Conservation (phyloP, 2,888 invertebrate species). For the Clistopyga incitator region DNA sequence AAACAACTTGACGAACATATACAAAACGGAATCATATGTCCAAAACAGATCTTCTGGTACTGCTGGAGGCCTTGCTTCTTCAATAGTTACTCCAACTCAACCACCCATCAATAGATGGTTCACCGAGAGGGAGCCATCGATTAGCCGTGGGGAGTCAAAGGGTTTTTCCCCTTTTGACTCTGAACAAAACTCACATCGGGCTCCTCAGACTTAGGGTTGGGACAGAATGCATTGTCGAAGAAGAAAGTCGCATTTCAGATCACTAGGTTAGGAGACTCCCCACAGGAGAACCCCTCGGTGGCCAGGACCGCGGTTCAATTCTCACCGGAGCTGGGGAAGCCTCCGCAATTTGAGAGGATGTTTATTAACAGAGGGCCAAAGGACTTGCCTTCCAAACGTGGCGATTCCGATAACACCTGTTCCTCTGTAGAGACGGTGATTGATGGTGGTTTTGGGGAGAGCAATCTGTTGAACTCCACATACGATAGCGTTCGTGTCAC, state of each 20-base stretch:
- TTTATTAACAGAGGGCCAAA: neutral
- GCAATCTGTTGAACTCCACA: neutral
- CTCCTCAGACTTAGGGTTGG: neutral
- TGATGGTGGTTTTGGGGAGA: neutral
- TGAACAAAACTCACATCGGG: neutral
- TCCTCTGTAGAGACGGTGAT: neutral
- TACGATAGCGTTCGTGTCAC: neutral
- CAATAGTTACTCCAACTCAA: neutral
- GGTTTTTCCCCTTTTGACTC: neutral
- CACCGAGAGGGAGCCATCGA: neutral
- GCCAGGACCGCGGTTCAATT: neutral
- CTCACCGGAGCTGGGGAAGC: neutral
- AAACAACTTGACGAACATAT: neutral
- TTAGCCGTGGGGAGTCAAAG: neutral
- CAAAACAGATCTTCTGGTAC: neutral
- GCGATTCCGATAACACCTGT: neutral
- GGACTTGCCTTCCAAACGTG: neutral
- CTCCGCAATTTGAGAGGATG: too few species aligned
- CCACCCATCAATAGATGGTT: neutral
- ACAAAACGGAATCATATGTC: neutral
- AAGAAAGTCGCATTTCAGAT: neutral
- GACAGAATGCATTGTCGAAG: neutral
- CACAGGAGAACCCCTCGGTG: too few species aligned
- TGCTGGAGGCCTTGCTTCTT: neutral
- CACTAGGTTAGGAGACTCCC: too few species aligned